Base-by-base conservation (phyloP, 2,797 vertebrate genomes). In the Odontamblyopus rebecca region DNA sequence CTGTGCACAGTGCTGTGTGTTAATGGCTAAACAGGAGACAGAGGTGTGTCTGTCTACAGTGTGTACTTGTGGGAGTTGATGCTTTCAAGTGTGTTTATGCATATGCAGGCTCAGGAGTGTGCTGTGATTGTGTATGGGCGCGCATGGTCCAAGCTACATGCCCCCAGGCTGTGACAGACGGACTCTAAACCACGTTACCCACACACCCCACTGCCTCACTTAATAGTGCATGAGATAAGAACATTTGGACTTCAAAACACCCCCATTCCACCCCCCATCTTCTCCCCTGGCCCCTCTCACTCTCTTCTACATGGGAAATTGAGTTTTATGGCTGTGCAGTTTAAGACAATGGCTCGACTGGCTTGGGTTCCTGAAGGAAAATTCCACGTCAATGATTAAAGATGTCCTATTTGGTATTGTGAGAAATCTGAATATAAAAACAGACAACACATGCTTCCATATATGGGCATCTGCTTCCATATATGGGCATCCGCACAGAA, bases 201-300 rank as follows among this genome's bases (percentile, higher is more conserved):
- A 91, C 88, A 92, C 88, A 91, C 89, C 83, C 86, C 83, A 86
- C 90, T 91, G 91, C 90, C 87, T 88, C 77, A 86, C 91, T 92
- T 93, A 94, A 94, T 91, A 91, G 91, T 91, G 91, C 91, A 92
- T 94, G 89, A 93, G 91, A 94, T 93, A 93, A 92, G 90, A 92
- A 90, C 90, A 90, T 92, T 93, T 93, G 86, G 92, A 90, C 88
- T 90, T 91, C 80, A 86, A 89, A 88, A 91, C 69, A 77, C 72
- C n/a, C 68, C 63, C 61, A 62, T 62, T 62, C 61, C 32, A 23
- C 61, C 61, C 72, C 48, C 75, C 73, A 68, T 71, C 76, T 48
- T 73, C 77, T 61, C 64, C 82, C 54, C 54, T 56, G 35, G 61
- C 74, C 74, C 81, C 73, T 74, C 83, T 69, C 61, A 12, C n/a